A percentile compares a stretch with the other conserved stretches of the same genome.
Conservation (phyloP, 1,140 invertebrate genomes). For the Gryllus bimaculatus region DNA sequence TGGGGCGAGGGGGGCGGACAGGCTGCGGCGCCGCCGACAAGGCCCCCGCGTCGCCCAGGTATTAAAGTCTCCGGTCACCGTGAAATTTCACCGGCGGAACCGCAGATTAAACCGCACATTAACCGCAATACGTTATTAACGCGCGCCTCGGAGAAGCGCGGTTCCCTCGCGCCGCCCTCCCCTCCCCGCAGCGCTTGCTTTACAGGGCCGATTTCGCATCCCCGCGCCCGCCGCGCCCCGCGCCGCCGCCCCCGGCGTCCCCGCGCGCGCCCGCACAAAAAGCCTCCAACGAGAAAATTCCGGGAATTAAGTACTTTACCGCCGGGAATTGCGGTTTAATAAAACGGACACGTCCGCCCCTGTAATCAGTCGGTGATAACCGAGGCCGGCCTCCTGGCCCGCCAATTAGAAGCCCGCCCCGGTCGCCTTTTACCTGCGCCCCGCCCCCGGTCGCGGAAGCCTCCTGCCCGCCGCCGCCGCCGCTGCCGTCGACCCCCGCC, state of each 20-base stretch:
- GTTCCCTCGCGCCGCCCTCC: too few relatives aligned
- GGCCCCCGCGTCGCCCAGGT: background rate
- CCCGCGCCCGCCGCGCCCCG: too few relatives aligned
- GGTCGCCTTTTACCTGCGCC: background rate
- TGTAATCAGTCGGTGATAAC: constrained; percentile 4
- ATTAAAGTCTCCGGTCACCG: background rate
- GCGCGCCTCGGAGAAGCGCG: background rate
- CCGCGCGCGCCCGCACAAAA: background rate
- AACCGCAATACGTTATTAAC: background rate
- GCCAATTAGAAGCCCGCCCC: background rate
- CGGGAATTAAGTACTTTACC: background rate
- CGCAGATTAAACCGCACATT: background rate
- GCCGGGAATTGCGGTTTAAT: background rate
- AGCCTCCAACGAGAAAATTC: background rate
- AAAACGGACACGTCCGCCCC: background rate
- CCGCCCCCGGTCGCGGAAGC: background rate
- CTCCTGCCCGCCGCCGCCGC: background rate
- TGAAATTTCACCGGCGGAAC: background rate
- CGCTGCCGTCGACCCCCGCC: too few relatives aligned
- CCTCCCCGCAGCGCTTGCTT: too few relatives aligned
- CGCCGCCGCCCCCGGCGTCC: too few relatives aligned
- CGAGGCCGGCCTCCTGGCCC: background rate
- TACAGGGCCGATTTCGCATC: background rate
- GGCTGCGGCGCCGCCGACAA: background rate
- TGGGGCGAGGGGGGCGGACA: too few relatives aligned